Base-by-base conservation (phyloP, 2,797 vertebrate genomes). In the Pipistrellus kuhlii region DNA sequence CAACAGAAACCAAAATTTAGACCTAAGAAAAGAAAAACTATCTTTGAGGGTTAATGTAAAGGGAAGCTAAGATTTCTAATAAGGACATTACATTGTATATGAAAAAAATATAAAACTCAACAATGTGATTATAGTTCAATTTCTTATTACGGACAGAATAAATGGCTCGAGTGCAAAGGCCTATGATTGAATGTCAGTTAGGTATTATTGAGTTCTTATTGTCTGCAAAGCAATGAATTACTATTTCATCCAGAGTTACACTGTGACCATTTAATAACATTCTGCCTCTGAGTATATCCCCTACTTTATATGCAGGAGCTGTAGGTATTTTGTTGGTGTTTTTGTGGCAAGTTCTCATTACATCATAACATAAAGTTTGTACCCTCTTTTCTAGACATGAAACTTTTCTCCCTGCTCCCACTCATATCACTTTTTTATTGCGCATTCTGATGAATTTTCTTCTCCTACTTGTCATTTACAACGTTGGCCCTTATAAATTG, bases 1-100 rank as follows among this genome's bases (percentile, higher is more conserved):
- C 8, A n/a, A 91, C 21, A 90, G 8, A 91, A 91, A 83, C 23
- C 0, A 73, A 93, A 95, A 87, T 59, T 27, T 89, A 62, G 77
- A 90, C 2, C 21, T 81, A 25, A 84, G 69, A 71, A 78, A 92
- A 80, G 12, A 90, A 66, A 92, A 48, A 11, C n/a, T 53, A 44
- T 11, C 32, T 71, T 62, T 72, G 18, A 85, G 68, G 13, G 81
- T 66, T 86, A 30, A 93, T 84, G 5, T 76, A 48, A 87, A 92
- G 76, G 21, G 18, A 75, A 71, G 13, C 6, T 77, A 44, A 32
- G 4, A 77, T 68, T 48, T 84, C 72, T 71, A 64, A 57, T 87
- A 83, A 77, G 23, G 23, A 44, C 1, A 20, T 62, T 76, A 71
- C 7, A 38, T 27, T 53, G 82, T n/a, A 62, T 8, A 78, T 64